phyloP scores from a whole-genome alignment of 2,113 vertebrate genomes.

The Podarcis cretensis region DNA sequence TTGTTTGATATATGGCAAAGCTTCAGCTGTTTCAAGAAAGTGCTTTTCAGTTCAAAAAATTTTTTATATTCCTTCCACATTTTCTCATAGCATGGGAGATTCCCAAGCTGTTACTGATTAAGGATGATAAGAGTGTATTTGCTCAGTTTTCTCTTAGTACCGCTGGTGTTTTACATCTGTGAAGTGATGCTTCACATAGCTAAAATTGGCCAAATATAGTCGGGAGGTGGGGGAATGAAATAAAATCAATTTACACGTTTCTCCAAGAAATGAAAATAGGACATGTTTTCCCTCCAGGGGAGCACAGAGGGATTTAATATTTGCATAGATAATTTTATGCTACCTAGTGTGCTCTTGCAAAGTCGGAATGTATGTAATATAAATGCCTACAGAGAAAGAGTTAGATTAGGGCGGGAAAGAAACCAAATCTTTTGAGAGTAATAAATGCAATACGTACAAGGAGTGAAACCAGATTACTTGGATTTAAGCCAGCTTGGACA shows the following conservation, averaged over 20 bases:
- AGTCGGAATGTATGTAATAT: background rate
- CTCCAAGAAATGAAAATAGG: constrained; percentile 27
- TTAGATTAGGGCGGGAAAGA: background rate
- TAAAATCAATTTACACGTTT: constrained; percentile 11
- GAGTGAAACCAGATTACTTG: background rate
- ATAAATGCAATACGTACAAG: background rate
- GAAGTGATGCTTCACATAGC: constrained; percentile 36
- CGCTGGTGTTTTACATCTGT: constrained; percentile 32
- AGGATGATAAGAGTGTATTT: constrained; percentile 33
- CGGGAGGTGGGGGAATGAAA: background rate
- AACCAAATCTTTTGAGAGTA: background rate
- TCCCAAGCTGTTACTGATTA: constrained; percentile 45
- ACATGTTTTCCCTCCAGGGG: constrained; percentile 1
- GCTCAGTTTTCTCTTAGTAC: background rate
- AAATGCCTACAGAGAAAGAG: background rate
- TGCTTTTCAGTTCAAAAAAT: background rate
- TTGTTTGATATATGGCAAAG: background rate
- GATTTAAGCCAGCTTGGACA: background rate
- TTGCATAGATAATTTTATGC: constrained; percentile 33
- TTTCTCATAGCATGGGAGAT: constrained; percentile 27
- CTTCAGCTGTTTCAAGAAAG: background rate
- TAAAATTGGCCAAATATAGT: constrained; percentile 16
- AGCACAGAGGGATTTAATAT: background rate
- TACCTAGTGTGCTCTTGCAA: background rate
- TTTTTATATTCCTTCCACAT: constrained; percentile 14